These are phyloP conservation scores for Piscicola geometra DNA, from an alignment of 2,888 invertebrate species.

Conservation along the genomic window DNA sequence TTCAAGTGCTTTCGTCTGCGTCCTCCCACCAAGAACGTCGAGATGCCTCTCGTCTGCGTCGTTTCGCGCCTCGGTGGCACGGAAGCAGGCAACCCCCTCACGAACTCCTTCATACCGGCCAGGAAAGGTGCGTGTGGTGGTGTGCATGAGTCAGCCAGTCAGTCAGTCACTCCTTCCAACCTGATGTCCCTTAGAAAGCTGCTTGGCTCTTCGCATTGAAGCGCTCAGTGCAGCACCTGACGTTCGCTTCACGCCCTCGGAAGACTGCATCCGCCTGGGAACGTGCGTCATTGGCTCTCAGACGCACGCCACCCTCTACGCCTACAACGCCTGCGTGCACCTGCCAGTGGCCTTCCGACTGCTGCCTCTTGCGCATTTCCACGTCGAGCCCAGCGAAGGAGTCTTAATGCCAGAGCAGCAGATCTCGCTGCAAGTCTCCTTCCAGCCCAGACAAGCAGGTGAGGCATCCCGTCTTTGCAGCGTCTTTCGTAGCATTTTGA, in stretches of 20 bases:
- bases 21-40: background rate
- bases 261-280: background rate
- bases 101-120: too few relatives aligned
- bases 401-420: background rate
- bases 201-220: background rate
- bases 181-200: background rate
- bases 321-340: background rate
- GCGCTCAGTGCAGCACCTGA: background rate
- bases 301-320: background rate
- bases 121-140: too few relatives aligned
- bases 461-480: too few relatives aligned
- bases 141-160: too few relatives aligned
- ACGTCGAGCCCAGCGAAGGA: background rate
- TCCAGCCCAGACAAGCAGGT: constrained; percentile 5
- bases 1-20: constrained; percentile 1
- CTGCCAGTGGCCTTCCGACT: background rate
- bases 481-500: too few relatives aligned
- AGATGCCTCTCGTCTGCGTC: background rate
- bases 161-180: too few relatives aligned
- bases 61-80: background rate
- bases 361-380: background rate
- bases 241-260: background rate
- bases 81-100: too few relatives aligned
- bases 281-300: background rate
- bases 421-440: background rate